A percentile compares a stretch with the other conserved stretches of the same genome.
Conservation (phyloP, 2,113 vertebrate species). For the Melanotaenia duboulayi region DNA sequence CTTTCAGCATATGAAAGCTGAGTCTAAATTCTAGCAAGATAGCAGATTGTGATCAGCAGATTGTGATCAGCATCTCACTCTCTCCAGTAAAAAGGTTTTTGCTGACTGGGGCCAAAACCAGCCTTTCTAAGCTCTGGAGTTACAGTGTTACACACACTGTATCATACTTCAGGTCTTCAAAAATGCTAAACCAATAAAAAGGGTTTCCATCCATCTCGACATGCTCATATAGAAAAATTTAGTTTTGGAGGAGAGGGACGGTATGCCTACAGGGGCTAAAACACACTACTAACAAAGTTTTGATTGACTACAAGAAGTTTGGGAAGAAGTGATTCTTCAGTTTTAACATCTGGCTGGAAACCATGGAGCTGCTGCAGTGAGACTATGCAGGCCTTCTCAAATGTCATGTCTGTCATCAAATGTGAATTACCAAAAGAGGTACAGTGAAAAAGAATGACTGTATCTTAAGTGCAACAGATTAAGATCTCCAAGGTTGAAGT, state of each 20-base stretch:
- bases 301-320: constrained; percentile 69
- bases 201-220: constrained; percentile 70
- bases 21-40: constrained; percentile 75
- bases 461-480: constrained; percentile 38
- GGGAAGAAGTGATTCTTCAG: constrained; percentile 38
- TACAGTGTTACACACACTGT: constrained; percentile 76
- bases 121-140: constrained; percentile 75
- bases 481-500: constrained; percentile 15
- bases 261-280: constrained; percentile 59
- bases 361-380: constrained; percentile 2
- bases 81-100: constrained; percentile 83
- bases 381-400: constrained; percentile 43
- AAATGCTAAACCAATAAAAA: constrained; percentile 79
- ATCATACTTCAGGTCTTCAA: constrained; percentile 69
- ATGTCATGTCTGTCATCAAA: constrained; percentile 35
- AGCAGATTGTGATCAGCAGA: constrained; percentile 81
- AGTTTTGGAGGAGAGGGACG: constrained; percentile 31
- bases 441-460: constrained; percentile 13
- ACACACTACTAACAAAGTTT: constrained; percentile 64
- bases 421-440: constrained; percentile 27
- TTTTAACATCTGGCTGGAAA: constrained; percentile 52
- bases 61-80: constrained; percentile 75
- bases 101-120: constrained; percentile 84
- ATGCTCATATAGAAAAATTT: constrained; percentile 47
- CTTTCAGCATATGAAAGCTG: constrained; percentile 73